Percentiles rank a stretch among this genome's conserved stretches.
Evolutionary conservation across 2,797 vertebrate species (phyloP).

Genomic region (Bradypodion ventrale): DNA sequence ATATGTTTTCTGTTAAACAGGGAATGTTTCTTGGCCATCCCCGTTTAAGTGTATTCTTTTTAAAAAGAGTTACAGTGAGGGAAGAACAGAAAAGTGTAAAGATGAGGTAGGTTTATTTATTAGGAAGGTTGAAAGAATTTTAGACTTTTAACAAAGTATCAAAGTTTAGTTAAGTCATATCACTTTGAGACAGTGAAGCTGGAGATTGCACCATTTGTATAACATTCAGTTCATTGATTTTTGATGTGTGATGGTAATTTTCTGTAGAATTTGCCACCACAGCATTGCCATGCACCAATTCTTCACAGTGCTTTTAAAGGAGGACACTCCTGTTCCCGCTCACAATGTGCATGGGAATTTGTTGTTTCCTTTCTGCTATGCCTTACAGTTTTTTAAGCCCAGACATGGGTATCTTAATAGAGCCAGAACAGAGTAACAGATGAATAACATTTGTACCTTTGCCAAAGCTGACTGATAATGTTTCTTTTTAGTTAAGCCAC

Average conservation of each 20-base stretch:
- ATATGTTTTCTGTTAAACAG: slow-evolving; percentile 57
- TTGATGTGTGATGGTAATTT: slow-evolving; percentile 65
- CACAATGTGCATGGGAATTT: slow-evolving; percentile 60
- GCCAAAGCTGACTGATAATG: slow-evolving; percentile 71
- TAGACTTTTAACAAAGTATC: slow-evolving; percentile 69
- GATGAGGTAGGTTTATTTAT: slow-evolving; percentile 42
- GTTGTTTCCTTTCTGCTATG: slow-evolving; percentile 71
- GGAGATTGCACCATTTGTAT: slow-evolving; percentile 64
- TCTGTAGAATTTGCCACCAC: slow-evolving; percentile 69
- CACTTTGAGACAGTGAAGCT: slow-evolving; percentile 67
- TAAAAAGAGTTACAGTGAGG: slow-evolving; percentile 55
- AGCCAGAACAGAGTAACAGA: slow-evolving; percentile 70
- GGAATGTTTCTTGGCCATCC: slow-evolving; percentile 55
- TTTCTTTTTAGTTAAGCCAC: slow-evolving; percentile 74
- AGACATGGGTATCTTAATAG: slow-evolving; percentile 76
- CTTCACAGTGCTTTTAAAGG: slow-evolving; percentile 68
- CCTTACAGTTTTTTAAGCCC: slow-evolving; percentile 77
- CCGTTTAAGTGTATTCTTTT: slow-evolving; percentile 50
- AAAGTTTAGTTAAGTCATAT: slow-evolving; percentile 72
- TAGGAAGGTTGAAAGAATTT: slow-evolving; percentile 47
- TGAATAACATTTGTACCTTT: slow-evolving; percentile 62
- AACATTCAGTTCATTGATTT: slow-evolving; percentile 58
- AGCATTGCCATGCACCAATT: slow-evolving; percentile 70
- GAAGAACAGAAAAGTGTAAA: slow-evolving; percentile 24
- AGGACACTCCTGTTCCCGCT: slow-evolving; percentile 63